Conservation (phyloP, 2,888 invertebrate species). For the Ceratothoa steindachneri region DNA sequence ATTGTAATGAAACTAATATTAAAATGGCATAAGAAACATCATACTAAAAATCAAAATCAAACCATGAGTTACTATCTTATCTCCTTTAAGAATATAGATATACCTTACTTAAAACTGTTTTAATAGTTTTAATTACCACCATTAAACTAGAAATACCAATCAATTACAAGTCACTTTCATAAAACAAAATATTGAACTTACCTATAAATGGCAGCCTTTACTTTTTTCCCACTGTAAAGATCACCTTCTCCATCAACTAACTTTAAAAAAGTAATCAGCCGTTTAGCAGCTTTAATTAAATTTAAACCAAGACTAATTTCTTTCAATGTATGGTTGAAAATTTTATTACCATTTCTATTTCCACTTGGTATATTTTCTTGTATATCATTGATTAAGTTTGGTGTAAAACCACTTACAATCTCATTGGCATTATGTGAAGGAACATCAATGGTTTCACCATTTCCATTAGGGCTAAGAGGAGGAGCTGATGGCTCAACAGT, state of each 20-base stretch:
- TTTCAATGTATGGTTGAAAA: neutral
- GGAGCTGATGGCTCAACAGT: neutral
- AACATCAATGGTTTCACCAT: neutral
- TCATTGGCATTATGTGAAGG: neutral
- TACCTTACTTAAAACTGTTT: no score
- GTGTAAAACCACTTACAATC: neutral
- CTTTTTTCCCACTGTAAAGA: conserved; percentile 1
- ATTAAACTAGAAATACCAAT: neutral
- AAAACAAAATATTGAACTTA: neutral
- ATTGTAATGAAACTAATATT: no score
- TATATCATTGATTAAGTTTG: neutral
- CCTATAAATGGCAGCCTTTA: conserved; percentile 5
- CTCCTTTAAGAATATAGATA: no score
- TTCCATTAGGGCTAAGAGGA: neutral
- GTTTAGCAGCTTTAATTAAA: neutral
- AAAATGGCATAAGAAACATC: no score
- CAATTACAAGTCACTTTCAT: neutral
- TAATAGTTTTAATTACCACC: no score
- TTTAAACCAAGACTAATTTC: neutral
- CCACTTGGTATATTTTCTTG: neutral
- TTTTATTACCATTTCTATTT: neutral
- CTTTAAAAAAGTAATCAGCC: neutral
- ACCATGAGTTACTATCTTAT: no score
- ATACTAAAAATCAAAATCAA: no score
- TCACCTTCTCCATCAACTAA: neutral